Percentiles rank a stretch among this genome's conserved stretches.
Evolutionary conservation across 2,888 invertebrate species (phyloP).

Genomic region (Thumatha senex): DNA sequence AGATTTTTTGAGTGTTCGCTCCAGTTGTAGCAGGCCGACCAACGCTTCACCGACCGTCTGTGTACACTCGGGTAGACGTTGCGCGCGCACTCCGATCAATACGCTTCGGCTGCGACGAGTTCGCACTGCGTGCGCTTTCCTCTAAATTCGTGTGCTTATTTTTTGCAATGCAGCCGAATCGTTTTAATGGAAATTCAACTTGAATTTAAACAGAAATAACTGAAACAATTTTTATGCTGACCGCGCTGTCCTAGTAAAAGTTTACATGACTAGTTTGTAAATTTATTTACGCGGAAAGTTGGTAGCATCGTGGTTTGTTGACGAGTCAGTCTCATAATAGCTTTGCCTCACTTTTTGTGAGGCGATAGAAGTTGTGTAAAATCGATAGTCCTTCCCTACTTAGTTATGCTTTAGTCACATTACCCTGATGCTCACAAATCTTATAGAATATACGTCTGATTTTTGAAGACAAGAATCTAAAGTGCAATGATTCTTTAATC

Average conservation of each 20-base stretch:
- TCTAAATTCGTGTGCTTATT: constrained; percentile 71
- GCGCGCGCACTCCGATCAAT: constrained; percentile 82
- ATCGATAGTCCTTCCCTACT: constrained; percentile 50
- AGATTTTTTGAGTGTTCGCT: constrained; percentile 66
- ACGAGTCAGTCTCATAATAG: constrained; percentile 22
- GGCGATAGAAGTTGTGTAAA: constrained; percentile 29
- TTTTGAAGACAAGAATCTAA: no score
- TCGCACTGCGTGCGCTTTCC: constrained; percentile 68
- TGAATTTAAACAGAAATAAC: constrained; percentile 40
- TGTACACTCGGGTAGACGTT: constrained; percentile 72
- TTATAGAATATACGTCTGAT: no score
- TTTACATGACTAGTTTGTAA: constrained; percentile 30
- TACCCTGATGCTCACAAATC: background rate
- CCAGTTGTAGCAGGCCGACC: constrained; percentile 64
- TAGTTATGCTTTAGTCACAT: constrained; percentile 32
- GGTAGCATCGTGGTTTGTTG: constrained; percentile 39
- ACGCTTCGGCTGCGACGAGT: constrained; percentile 69
- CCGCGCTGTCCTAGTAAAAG: constrained; percentile 27
- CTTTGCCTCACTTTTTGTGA: constrained; percentile 25
- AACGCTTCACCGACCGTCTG: constrained; percentile 69
- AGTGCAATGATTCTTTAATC: no score
- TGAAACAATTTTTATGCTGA: constrained; percentile 43
- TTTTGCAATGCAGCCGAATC: constrained; percentile 58
- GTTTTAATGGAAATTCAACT: constrained; percentile 53
- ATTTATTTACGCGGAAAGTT: constrained; percentile 47